Conservation (phyloP, 1,140 invertebrate species). For the Zaprionus nigranus region DNA sequence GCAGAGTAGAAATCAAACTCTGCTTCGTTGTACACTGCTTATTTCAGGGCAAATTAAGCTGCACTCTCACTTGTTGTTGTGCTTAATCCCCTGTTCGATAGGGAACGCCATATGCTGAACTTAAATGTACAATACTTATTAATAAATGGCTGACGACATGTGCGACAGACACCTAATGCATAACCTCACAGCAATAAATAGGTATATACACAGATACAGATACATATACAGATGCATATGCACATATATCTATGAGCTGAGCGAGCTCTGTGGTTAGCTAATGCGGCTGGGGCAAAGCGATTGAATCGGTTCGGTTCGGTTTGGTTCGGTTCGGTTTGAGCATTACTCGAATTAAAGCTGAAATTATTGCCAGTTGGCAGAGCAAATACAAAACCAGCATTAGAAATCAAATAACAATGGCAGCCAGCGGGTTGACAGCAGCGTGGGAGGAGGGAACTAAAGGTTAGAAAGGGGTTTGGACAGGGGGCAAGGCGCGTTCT, state of each 20-base stretch:
- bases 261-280: not conserved
- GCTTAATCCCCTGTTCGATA: not conserved
- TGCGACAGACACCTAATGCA: conserved; percentile 62
- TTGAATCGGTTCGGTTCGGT: not conserved
- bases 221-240: not conserved
- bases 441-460: too few species aligned
- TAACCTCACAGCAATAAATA: conserved; percentile 54
- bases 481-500: conserved; percentile 31
- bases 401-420: conserved; percentile 80
- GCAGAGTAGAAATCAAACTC: conserved; percentile 26
- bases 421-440: conserved; percentile 2
- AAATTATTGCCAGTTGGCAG: conserved; percentile 62
- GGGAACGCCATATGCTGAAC: not conserved
- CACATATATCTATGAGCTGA: conserved; percentile 49
- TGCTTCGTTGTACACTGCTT: too few species aligned
- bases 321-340: not conserved
- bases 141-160: conserved; percentile 41
- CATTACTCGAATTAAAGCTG: conserved; percentile 33
- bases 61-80: not conserved
- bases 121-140: conserved; percentile 4
- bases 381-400: conserved; percentile 50
- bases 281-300: not conserved
- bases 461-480: not conserved
- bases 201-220: conserved; percentile 21
- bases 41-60: not conserved